A percentile compares a stretch with the other conserved stretches of the same genome.
phyloP scores from a whole-genome alignment of 2,797 vertebrate genomes.

The Catharus ustulatus region DNA sequence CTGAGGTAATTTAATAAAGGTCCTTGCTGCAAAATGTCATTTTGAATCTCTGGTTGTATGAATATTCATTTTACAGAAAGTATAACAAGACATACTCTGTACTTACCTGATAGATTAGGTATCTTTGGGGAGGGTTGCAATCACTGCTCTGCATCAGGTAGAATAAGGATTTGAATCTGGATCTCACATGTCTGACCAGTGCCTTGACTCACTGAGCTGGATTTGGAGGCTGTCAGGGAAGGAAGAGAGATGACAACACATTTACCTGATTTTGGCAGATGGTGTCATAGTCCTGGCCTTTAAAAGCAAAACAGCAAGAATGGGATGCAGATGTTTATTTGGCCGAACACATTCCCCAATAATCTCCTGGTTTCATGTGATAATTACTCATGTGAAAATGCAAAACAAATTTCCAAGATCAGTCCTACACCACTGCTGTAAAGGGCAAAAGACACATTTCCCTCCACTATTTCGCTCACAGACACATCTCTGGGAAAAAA shows the following conservation, averaged over 20 bases:
- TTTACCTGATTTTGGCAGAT: background rate
- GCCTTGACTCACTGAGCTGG: background rate
- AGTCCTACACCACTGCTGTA: background rate
- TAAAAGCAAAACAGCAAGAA: background rate
- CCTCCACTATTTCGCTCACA: background rate
- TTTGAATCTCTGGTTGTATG: background rate
- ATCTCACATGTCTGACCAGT: background rate
- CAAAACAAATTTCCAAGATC: background rate
- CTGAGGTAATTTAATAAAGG: background rate
- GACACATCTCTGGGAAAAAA: background rate
- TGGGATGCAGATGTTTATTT: background rate
- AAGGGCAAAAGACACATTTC: background rate
- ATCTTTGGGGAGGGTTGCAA: background rate
- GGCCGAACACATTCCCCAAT: background rate
- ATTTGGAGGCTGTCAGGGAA: accelerated
- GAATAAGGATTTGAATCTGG: background rate
- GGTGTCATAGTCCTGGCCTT: background rate
- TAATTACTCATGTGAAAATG: background rate
- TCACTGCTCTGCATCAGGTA: background rate
- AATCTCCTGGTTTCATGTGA: background rate
- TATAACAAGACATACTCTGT: background rate
- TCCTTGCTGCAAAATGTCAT: background rate
- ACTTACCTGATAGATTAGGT: background rate
- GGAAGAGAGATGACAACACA: background rate
- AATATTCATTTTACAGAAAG: constrained; percentile 1